Conservation (phyloP, 2,797 vertebrate genomes). For the Perodicticus potto region DNA sequence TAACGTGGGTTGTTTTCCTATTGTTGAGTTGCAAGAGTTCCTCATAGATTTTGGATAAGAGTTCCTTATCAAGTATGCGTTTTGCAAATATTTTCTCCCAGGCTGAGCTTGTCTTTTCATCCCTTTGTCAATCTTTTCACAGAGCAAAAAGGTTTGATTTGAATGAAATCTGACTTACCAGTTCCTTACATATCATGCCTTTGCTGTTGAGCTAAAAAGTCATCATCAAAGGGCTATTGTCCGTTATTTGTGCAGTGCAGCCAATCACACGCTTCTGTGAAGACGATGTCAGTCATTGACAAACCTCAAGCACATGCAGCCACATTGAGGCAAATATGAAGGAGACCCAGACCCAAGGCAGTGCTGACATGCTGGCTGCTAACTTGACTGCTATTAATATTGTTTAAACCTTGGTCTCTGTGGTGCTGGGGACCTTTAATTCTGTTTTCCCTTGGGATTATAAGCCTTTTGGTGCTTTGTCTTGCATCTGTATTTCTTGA, state of each 20-base stretch:
- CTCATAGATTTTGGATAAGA: neutral
- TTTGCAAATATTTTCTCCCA: neutral
- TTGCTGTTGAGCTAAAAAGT: neutral
- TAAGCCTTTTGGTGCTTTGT: neutral
- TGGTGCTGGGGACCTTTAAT: constrained; percentile 34
- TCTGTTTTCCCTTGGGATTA: constrained; percentile 3
- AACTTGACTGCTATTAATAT: neutral
- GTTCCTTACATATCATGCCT: neutral
- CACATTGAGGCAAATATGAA: neutral
- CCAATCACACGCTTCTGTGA: neutral
- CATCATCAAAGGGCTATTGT: neutral
- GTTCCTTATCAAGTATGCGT: neutral
- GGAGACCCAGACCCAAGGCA: constrained; percentile 3
- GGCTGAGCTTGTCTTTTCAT: neutral
- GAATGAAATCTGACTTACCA: neutral
- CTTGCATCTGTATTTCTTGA: constrained; percentile 1
- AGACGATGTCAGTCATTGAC: neutral
- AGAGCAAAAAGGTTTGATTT: neutral
- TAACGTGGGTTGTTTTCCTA: neutral
- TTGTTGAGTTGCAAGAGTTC: neutral
- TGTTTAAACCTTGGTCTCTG: neutral
- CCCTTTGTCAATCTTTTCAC: neutral
- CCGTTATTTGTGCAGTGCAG: neutral
- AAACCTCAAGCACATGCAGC: neutral
- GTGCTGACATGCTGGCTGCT: neutral